Evolutionary conservation across 2,113 vertebrate genomes (phyloP).

Genomic region (Chaetorhynchus papuensis): DNA sequence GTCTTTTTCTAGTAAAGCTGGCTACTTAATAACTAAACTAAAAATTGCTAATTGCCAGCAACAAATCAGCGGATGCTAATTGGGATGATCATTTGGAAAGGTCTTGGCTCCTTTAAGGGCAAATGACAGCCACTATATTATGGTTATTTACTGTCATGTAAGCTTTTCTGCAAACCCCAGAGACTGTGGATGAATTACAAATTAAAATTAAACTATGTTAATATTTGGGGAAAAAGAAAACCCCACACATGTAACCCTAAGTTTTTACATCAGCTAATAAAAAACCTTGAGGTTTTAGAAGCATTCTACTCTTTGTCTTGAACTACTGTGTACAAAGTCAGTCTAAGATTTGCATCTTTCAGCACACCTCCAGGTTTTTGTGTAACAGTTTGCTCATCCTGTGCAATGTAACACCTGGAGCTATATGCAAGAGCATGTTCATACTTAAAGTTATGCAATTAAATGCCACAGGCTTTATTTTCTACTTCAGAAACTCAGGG

Average conservation of each 20-base stretch:
- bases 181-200: neutral
- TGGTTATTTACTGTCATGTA: neutral
- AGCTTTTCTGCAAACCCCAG: neutral
- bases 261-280: neutral
- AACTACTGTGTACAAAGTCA: neutral
- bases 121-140: neutral
- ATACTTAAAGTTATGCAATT: neutral
- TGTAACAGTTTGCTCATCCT: neutral
- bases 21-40: neutral
- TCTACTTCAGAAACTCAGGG: neutral
- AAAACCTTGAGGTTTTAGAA: neutral
- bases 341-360: neutral
- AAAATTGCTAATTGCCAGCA: neutral
- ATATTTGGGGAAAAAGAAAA: rapidly evolving
- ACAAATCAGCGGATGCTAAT: neutral
- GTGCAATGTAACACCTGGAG: neutral
- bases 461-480: neutral
- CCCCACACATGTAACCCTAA: rapidly evolving
- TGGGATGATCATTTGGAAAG: neutral
- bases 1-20: neutral
- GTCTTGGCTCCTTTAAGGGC: neutral
- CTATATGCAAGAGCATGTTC: rapidly evolving
- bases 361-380: neutral
- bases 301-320: neutral
- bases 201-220: neutral